Base-by-base conservation (phyloP, 2,797 vertebrate species). In the Oryzias dopingdopingensis region DNA sequence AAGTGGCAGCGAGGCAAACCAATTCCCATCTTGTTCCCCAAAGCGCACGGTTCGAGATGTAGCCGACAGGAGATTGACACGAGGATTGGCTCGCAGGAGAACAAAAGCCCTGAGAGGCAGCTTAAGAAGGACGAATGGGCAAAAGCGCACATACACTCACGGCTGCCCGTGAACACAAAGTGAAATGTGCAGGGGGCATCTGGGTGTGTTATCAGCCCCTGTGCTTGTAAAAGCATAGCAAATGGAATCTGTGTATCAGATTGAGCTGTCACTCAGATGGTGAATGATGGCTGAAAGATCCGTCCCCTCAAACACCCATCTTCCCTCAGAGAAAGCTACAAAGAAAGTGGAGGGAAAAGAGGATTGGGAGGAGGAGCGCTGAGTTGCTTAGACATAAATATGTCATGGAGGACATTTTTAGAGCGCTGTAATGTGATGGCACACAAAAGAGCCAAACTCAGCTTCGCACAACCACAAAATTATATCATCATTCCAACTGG, bases 211-310 rank as follows among this genome's bases (percentile, higher is more conserved):
- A 82, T 82, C 80, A 59, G 67, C 42, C 59, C 70, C 72, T 74
- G 49, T 75, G 77, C 70, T 68, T 80, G 80, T 79, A 81, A 80
- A 37, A 81, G 85, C 68, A 26, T 58, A 45, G 83, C 67, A 84
- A 86, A 86, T 86, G 75, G 79, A 88, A 89, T 89, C 71, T 74
- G 81, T 76, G 71, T 85, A 90, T 91, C 86, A 88, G 89, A 91
- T 88, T 83, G 72, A 80, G 72, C 65, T 86, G 86, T 88, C 90
- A 81, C 70, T 88, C 79, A 75, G 66, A 88, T 66, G 77, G 74
- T 85, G 88, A 91, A 62, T 73, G 79, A 90, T 83, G 77, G 76
- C 60, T 81, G 56, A 64, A 74, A 62, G 80, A 20, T 62, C 77
- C 65, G 62, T 79, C 83, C 74, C 82, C 66, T 64, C 48, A 74